phyloP scores from a whole-genome alignment of 2,888 invertebrate species.

The Rhyacophila evoluta region DNA sequence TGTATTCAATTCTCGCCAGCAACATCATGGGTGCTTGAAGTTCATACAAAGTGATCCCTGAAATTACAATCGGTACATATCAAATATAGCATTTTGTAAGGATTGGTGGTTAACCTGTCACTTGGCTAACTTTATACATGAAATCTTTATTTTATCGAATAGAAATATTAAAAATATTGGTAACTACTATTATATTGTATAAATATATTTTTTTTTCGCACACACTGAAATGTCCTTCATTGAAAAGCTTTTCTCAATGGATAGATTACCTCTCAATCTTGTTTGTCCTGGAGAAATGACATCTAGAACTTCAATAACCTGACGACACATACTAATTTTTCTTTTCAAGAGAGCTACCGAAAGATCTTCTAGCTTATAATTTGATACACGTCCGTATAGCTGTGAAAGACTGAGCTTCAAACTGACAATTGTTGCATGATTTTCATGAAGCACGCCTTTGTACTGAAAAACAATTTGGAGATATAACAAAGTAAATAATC shows the following conservation, averaged over 20 bases:
- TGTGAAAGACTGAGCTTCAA: constrained; percentile 79
- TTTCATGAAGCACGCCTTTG: constrained; percentile 80
- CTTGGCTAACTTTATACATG: no score
- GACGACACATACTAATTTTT: constrained; percentile 79
- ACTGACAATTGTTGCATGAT: constrained; percentile 77
- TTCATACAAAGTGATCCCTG: constrained; percentile 84
- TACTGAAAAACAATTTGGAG: constrained; percentile 69
- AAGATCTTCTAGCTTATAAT: constrained; percentile 78
- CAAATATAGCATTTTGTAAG: no score
- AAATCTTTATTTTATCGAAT: no score
- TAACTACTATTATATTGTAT: no score
- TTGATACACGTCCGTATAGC: constrained; percentile 82
- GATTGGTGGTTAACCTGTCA: no score
- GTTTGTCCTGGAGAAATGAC: constrained; percentile 82
- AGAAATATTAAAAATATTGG: no score
- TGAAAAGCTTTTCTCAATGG: no score
- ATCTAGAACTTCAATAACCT: constrained; percentile 77
- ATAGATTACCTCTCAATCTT: constrained; percentile 81
- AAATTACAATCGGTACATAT: no score
- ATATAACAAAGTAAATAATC: no score
- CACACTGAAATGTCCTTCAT: no score
- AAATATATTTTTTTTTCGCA: no score
- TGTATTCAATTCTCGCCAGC: constrained; percentile 75
- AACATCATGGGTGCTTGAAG: constrained; percentile 82
- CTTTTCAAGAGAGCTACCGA: constrained; percentile 80